Evolutionary conservation across 2,888 invertebrate genomes (phyloP).

Genomic region (Neoitamus cyanurus): DNA sequence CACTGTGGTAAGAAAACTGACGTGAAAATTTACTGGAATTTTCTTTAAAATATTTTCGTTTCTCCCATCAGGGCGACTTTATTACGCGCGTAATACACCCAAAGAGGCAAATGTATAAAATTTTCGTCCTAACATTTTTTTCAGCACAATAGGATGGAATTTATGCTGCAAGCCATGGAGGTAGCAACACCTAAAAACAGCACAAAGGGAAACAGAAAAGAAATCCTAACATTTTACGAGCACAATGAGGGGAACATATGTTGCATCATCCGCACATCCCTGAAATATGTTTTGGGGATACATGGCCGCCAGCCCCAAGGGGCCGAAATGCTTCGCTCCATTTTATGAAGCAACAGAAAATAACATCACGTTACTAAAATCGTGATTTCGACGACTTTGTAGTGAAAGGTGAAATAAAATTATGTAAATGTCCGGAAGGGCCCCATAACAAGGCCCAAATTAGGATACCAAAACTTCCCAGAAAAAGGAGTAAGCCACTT

Average conservation of each 20-base stretch:
- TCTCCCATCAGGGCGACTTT: neutral
- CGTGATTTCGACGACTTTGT: neutral
- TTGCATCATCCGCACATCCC: constrained; percentile 2
- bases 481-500: neutral
- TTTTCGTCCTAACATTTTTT: neutral
- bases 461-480: neutral
- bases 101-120: neutral
- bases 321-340: neutral
- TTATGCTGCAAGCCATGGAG: neutral
- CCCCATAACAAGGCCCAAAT: neutral
- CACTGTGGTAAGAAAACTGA: neutral
- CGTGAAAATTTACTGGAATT: neutral
- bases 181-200: constrained; percentile 9
- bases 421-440: neutral
- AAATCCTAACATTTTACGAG: neutral
- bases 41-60: constrained; percentile 9
- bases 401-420: constrained; percentile 10
- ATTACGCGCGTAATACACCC: neutral
- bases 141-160: constrained; percentile 3
- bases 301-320: neutral
- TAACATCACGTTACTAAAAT: constrained; percentile 3
- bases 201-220: neutral
- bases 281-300: neutral
- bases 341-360: constrained; percentile 7
- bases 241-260: constrained; percentile 9